Evolutionary conservation across 2,113 vertebrate species (phyloP).

Genomic region (Mesitornis unicolor): DNA sequence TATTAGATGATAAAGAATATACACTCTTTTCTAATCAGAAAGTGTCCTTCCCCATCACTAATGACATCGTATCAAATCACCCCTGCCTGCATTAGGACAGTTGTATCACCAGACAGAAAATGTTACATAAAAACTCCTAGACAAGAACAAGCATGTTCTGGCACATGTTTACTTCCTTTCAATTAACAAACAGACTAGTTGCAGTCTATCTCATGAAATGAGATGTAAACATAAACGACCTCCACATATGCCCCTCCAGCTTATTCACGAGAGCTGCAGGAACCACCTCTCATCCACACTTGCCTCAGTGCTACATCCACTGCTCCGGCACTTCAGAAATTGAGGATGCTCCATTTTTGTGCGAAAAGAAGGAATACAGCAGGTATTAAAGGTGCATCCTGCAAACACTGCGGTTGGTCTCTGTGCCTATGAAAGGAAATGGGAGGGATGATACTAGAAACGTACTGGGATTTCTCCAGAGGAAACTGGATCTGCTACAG

Average conservation of each 20-base stretch:
- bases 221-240: background rate
- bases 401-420: background rate
- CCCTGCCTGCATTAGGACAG: background rate
- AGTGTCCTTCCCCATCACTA: background rate
- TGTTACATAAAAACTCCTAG: background rate
- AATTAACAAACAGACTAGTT: slow-evolving; percentile 26
- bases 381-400: background rate
- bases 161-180: background rate
- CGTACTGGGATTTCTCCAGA: background rate
- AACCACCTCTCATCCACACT: background rate
- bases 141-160: background rate
- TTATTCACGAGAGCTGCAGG: background rate
- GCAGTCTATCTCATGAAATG: background rate
- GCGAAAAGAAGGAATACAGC: background rate
- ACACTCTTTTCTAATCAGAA: background rate
- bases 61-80: background rate
- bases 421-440: background rate
- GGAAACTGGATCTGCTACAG: background rate
- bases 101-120: background rate
- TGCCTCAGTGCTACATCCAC: background rate
- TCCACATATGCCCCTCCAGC: background rate
- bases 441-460: background rate
- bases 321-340: background rate
- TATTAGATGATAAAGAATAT: background rate
- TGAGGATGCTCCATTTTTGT: background rate